These are phyloP conservation scores for Onychomys leucogaster DNA, from an alignment of 2,797 vertebrate genomes.

Conservation along the genomic window DNA sequence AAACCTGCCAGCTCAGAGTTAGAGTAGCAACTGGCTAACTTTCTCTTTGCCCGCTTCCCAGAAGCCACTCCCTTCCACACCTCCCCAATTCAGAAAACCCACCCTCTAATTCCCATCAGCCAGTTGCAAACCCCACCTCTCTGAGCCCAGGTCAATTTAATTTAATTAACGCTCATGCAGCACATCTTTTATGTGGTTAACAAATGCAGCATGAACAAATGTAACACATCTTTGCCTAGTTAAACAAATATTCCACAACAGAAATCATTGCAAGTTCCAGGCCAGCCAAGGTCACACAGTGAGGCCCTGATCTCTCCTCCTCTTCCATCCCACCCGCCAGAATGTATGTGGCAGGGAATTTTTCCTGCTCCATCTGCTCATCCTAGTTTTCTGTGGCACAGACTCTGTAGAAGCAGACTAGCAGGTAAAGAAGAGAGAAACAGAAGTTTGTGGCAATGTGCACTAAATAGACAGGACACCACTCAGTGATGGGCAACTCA, in stretches of 20 bases:
- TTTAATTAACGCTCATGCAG: neutral
- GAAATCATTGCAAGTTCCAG: neutral
- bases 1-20: neutral
- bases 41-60: neutral
- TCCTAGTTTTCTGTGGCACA: neutral
- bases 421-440: neutral
- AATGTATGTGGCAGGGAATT: neutral
- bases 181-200: neutral
- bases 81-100: neutral
- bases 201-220: neutral
- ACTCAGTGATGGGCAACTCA: neutral
- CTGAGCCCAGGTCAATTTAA: neutral
- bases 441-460: neutral
- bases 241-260: neutral
- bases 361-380: neutral
- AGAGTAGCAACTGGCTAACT: neutral
- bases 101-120: neutral
- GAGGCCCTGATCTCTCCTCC: neutral
- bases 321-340: neutral
- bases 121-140: neutral
- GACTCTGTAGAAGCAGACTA: neutral
- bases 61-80: neutral
- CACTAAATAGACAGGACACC: no score
- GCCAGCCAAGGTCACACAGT: no score
- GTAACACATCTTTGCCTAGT: neutral